A percentile compares a stretch with the other conserved stretches of the same genome.
These are phyloP conservation scores for Argentina silus DNA, from an alignment of 2,797 vertebrate genomes.

Conservation along the genomic window DNA sequence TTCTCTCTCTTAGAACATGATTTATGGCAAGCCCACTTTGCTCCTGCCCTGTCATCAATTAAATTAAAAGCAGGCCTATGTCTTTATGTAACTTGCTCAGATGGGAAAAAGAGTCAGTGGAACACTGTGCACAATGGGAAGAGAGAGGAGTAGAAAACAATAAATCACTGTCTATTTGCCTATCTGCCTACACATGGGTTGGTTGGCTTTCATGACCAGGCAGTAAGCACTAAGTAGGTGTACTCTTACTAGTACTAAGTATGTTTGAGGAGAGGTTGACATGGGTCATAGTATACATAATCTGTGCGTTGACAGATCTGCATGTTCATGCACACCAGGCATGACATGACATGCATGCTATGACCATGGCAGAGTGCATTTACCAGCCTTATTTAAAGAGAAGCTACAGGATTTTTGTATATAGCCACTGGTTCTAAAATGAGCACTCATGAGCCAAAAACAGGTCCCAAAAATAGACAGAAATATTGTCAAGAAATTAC, in stretches of 20 bases:
- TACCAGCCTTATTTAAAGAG: neutral
- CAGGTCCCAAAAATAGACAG: no score
- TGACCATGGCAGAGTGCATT: constrained; percentile 2
- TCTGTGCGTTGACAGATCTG: constrained; percentile 19
- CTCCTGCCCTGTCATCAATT: no score
- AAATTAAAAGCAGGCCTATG: no score
- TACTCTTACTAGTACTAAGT: neutral
- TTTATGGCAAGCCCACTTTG: no score
- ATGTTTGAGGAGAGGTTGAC: constrained; percentile 10
- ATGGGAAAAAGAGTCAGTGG: neutral
- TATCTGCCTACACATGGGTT: neutral
- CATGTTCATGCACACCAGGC: neutral
- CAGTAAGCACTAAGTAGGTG: neutral
- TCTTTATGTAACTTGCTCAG: neutral
- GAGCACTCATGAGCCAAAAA: no score
- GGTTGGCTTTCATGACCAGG: neutral
- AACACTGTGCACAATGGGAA: neutral
- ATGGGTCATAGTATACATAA: neutral
- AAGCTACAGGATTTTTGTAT: no score
- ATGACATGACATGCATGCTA: constrained; percentile 12
- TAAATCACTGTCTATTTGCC: neutral
- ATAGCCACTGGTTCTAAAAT: no score
- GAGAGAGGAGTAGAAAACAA: neutral
- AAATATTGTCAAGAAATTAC: no score
- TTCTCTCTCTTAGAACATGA: no score